Conservation (phyloP, 2,888 invertebrate species). For the Nephrocerus scutellatus region DNA sequence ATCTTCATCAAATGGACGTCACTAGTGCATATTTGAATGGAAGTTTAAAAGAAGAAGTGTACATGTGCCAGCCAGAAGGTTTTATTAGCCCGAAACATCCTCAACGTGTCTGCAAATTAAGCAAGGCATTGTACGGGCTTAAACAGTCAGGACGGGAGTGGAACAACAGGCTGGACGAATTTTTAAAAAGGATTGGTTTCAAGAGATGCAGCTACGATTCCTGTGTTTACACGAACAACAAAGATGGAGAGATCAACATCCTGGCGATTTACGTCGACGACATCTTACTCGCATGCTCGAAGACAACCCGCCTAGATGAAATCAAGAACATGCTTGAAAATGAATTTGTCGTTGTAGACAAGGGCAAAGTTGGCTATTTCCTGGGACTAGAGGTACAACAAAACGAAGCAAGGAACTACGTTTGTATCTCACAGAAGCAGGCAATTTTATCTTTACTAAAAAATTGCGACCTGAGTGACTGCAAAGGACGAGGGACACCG, state of each 20-base stretch:
- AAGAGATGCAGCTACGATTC: constrained; percentile 5
- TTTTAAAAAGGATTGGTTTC: constrained; percentile 3
- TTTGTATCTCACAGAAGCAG: too few relatives aligned
- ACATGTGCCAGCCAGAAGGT: constrained; percentile 12
- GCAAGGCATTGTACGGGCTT: too few relatives aligned
- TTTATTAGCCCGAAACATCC: constrained; percentile 4
- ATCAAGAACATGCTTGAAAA: too few relatives aligned
- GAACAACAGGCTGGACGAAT: neutral
- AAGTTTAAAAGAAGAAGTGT: constrained; percentile 10
- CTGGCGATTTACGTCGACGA: constrained; percentile 7
- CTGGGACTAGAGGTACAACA: too few relatives aligned
- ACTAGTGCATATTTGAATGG: constrained; percentile 13
- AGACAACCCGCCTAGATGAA: neutral
- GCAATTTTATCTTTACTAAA: too few relatives aligned
- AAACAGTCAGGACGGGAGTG: too few relatives aligned
- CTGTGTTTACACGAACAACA: constrained; percentile 8
- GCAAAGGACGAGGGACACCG: too few relatives aligned
- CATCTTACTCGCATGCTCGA: constrained; percentile 4
- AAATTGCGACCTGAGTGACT: too few relatives aligned
- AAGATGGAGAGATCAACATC: constrained; percentile 5
- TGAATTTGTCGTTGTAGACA: too few relatives aligned
- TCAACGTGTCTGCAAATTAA: too few relatives aligned
- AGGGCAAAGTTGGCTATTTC: too few relatives aligned
- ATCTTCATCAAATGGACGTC: constrained; percentile 13
- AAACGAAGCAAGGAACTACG: too few relatives aligned